These are phyloP conservation scores for Steinernema khuongi DNA, from an alignment of 1,140 invertebrate species.

Conservation along the genomic window DNA sequence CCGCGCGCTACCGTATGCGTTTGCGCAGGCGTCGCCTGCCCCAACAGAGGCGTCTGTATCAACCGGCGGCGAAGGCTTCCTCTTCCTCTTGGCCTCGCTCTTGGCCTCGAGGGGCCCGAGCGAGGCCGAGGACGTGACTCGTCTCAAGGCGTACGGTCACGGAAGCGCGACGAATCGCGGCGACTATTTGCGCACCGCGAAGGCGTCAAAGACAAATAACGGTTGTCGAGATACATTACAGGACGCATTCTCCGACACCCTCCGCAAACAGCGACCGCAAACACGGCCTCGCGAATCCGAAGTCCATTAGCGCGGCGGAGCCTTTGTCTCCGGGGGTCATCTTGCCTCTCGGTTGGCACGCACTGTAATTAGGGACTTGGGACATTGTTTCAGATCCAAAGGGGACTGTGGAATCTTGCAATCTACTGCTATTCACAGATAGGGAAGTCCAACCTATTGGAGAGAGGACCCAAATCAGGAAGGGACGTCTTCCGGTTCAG, in stretches of 20 bases:
- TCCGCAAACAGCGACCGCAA: neutral
- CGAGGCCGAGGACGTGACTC: neutral
- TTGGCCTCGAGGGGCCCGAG: neutral
- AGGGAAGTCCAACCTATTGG: too few relatives aligned
- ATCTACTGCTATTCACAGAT: too few relatives aligned
- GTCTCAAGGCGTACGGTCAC: neutral
- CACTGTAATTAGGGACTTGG: too few relatives aligned
- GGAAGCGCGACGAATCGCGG: slow-evolving; percentile 3
- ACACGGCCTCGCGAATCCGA: neutral
- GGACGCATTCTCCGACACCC: neutral
- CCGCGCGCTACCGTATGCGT: slow-evolving; percentile 4
- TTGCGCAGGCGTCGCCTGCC: neutral
- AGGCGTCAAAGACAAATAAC: neutral
- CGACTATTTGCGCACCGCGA: neutral
- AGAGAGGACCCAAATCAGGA: too few relatives aligned
- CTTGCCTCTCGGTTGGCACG: too few relatives aligned
- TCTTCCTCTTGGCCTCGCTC: neutral
- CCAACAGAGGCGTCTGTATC: neutral
- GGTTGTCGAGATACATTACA: slow-evolving; percentile 12
- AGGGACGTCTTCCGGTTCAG: too few relatives aligned
- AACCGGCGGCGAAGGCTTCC: neutral
- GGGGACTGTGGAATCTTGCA: too few relatives aligned
- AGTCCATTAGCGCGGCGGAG: neutral
- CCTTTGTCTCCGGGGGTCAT: too few relatives aligned
- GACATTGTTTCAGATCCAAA: too few relatives aligned